These are phyloP conservation scores for Falco concolor DNA, from an alignment of 2,797 vertebrate genomes.

Conservation along the genomic window DNA sequence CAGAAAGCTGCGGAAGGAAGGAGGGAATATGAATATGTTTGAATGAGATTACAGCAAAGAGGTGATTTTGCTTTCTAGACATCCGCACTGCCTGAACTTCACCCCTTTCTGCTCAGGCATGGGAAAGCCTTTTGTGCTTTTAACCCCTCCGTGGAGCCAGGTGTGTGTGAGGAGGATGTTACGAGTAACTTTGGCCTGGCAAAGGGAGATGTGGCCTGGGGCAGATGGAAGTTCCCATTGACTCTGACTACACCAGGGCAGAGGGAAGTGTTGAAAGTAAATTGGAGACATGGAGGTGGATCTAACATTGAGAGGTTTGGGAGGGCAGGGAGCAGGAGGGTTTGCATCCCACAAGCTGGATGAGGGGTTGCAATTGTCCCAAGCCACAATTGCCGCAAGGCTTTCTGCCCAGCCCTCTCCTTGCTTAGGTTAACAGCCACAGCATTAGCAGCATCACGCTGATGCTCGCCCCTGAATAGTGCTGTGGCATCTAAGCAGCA, in stretches of 20 bases:
- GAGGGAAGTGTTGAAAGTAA: not conserved
- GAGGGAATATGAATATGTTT: slow-evolving; percentile 14
- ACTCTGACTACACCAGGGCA: rapidly evolving
- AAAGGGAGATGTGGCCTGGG: not conserved
- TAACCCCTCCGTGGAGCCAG: not conserved
- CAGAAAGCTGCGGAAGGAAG: slow-evolving; percentile 28
- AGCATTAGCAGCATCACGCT: not conserved
- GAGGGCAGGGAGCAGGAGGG: not conserved
- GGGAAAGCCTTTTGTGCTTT: not conserved
- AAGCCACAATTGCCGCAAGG: not conserved
- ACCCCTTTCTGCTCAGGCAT: not conserved
- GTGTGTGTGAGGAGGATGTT: not conserved
- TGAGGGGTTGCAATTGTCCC: not conserved
- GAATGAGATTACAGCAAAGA: slow-evolving; percentile 38
- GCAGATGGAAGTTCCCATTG: not conserved
- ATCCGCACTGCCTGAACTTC: not conserved
- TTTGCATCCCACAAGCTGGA: not conserved
- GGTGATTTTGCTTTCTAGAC: slow-evolving; percentile 23
- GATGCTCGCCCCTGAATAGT: rapidly evolving
- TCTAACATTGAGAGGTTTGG: not conserved
- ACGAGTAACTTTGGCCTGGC: not conserved
- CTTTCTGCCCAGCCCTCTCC: not conserved
- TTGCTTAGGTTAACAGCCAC: not conserved
- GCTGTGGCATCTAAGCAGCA: not conserved
- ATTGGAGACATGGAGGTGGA: rapidly evolving